Percentiles rank a stretch among this genome's conserved stretches.
phyloP scores from a whole-genome alignment of 2,888 invertebrate genomes.

The Ametastegia equiseti region DNA sequence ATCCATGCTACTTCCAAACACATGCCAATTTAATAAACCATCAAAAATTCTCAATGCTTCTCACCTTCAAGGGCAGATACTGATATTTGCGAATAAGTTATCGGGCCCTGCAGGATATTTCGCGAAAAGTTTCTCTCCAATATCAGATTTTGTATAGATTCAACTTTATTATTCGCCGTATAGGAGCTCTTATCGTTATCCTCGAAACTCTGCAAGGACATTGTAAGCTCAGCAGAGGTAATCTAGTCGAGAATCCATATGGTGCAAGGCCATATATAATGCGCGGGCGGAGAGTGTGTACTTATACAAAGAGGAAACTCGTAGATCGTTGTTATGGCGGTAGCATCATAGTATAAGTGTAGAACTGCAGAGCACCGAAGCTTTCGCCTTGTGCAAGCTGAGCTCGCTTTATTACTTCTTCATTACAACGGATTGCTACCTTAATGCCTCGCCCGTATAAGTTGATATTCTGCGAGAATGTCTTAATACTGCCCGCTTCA shows the following conservation, averaged over 20 bases:
- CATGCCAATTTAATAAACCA: slow-evolving; percentile 31
- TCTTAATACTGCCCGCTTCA: slow-evolving; percentile 28
- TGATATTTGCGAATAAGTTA: not conserved
- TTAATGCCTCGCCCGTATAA: slow-evolving; percentile 38
- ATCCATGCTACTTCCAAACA: slow-evolving; percentile 13
- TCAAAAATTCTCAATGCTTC: slow-evolving; percentile 3
- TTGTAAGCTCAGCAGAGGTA: slow-evolving; percentile 23
- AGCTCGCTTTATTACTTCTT: slow-evolving; percentile 41
- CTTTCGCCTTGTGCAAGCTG: slow-evolving; percentile 21
- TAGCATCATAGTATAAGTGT: slow-evolving; percentile 29
- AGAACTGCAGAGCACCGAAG: slow-evolving; percentile 39
- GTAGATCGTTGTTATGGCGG: slow-evolving; percentile 39
- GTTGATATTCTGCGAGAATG: slow-evolving; percentile 40
- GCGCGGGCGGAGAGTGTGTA: slow-evolving; percentile 31
- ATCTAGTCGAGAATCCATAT: slow-evolving; percentile 45
- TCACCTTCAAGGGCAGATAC: not conserved
- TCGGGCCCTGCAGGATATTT: not conserved
- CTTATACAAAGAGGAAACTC: slow-evolving; percentile 41
- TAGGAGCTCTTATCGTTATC: slow-evolving; percentile 4
- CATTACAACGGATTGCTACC: slow-evolving; percentile 45
- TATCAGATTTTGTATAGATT: slow-evolving; percentile 15
- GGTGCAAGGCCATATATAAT: slow-evolving; percentile 38
- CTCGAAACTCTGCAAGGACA: slow-evolving; percentile 29
- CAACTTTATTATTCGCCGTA: not conserved
- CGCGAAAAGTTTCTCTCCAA: slow-evolving; percentile 1